These are phyloP conservation scores for Baryphthengus martii DNA, from an alignment of 2,113 vertebrate genomes.

Conservation along the genomic window DNA sequence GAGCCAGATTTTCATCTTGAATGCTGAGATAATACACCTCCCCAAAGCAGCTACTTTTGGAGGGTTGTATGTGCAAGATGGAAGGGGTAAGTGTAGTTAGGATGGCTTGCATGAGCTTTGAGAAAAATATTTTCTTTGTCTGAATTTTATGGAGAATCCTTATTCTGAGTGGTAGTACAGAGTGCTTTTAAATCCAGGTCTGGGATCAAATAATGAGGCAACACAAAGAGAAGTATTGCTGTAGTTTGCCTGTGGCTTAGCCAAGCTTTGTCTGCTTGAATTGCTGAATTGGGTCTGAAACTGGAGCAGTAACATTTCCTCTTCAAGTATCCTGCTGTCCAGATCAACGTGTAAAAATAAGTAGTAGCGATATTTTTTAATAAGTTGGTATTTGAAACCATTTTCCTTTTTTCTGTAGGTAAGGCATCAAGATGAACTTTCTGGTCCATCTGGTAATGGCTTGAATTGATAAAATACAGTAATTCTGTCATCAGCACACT, in stretches of 20 bases:
- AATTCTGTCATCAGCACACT: not conserved
- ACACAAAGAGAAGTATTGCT: not conserved
- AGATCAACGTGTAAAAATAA: not conserved
- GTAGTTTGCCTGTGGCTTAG: slow-evolving; percentile 8
- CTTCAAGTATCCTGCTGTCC: not conserved
- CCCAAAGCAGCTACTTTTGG: not conserved
- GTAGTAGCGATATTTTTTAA: not conserved
- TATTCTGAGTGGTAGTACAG: not conserved
- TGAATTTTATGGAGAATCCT: not conserved
- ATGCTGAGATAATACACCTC: not conserved
- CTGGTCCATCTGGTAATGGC: not conserved
- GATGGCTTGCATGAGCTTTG: not conserved
- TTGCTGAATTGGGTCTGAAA: slow-evolving; percentile 14
- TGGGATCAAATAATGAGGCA: slow-evolving; percentile 1
- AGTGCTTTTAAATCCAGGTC: not conserved
- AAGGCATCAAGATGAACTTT: not conserved
- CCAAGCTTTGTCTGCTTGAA: not conserved
- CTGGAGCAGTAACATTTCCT: not conserved
- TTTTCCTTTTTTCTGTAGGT: not conserved
- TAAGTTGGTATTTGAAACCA: not conserved
- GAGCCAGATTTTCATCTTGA: not conserved
- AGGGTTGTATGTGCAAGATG: not conserved
- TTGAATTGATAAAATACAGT: not conserved
- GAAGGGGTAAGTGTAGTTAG: not conserved
- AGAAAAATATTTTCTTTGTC: not conserved